Evolutionary conservation across 2,888 invertebrate species (phyloP).

Genomic region (Lycaena phlaeas): DNA sequence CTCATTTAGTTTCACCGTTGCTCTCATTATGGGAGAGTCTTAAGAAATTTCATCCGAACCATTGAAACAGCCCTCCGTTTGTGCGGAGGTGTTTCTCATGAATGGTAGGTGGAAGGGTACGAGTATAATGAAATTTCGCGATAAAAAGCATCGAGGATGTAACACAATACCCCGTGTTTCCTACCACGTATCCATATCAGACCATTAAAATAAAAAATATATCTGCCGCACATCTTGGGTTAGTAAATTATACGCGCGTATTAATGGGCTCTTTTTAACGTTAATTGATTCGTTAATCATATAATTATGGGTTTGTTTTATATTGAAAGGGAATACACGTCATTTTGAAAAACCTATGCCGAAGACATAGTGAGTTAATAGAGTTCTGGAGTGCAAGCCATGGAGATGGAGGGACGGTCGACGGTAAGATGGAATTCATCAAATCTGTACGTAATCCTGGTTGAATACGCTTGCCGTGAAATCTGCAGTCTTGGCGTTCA

Average conservation of each 20-base stretch:
- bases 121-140: slow-evolving; percentile 69
- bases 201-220: slow-evolving; percentile 68
- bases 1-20: slow-evolving; percentile 63
- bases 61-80: slow-evolving; percentile 69
- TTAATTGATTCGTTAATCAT: no score
- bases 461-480: no score
- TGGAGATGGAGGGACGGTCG: no score
- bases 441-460: no score
- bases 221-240: slow-evolving; percentile 63
- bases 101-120: slow-evolving; percentile 63
- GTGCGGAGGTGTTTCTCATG: slow-evolving; percentile 70
- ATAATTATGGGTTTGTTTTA: no score
- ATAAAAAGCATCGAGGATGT: slow-evolving; percentile 67
- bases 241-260: slow-evolving; percentile 46
- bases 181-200: slow-evolving; percentile 68
- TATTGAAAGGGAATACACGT: no score
- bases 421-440: no score
- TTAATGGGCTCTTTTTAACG: slow-evolving; percentile 14
- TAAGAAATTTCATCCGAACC: slow-evolving; percentile 72
- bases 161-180: slow-evolving; percentile 71
- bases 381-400: no score
- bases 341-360: no score
- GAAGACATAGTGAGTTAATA: no score
- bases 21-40: slow-evolving; percentile 67
- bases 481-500: no score